Conservation (phyloP, 53 echinoderm and acorn worm species). For the Zoroaster sp. region DNA sequence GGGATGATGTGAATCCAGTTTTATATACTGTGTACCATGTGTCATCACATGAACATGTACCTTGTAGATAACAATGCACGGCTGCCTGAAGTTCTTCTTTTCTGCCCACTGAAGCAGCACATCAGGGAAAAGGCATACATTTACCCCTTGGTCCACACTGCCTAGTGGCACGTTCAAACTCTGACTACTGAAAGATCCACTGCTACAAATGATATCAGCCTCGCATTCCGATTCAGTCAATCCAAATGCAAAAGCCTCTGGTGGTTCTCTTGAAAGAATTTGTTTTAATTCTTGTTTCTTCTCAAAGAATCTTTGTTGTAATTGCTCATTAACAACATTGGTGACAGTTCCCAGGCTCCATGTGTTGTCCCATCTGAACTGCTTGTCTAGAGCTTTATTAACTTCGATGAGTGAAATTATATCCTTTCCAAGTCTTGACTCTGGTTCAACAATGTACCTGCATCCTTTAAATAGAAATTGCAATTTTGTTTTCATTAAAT, state of each 20-base stretch:
- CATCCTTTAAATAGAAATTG: not conserved
- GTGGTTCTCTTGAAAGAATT: not conserved
- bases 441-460: not conserved
- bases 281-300: conserved; percentile 11
- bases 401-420: not conserved
- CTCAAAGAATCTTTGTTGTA: not conserved
- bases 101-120: conserved; percentile 40
- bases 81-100: conserved; percentile 2
- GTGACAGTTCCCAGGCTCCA: not conserved
- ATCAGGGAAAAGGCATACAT: conserved; percentile 57
- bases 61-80: conserved; percentile 49
- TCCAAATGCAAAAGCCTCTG: conserved; percentile 38
- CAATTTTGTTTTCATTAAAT: not conserved
- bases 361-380: not conserved
- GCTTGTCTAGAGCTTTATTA: not conserved
- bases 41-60: not conserved
- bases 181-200: conserved; percentile 24
- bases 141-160: conserved; percentile 40
- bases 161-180: conserved; percentile 50
- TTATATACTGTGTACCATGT: too few species aligned
- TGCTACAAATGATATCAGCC: conserved; percentile 29
- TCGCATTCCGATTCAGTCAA: not conserved
- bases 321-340: not conserved
- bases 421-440: not conserved
- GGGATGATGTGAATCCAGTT: too few species aligned